Percentiles rank a stretch among this genome's conserved stretches.
Conservation (phyloP, 37 sponge, comb jelly and placozoan genomes). For the Haliclona indistincta region DNA sequence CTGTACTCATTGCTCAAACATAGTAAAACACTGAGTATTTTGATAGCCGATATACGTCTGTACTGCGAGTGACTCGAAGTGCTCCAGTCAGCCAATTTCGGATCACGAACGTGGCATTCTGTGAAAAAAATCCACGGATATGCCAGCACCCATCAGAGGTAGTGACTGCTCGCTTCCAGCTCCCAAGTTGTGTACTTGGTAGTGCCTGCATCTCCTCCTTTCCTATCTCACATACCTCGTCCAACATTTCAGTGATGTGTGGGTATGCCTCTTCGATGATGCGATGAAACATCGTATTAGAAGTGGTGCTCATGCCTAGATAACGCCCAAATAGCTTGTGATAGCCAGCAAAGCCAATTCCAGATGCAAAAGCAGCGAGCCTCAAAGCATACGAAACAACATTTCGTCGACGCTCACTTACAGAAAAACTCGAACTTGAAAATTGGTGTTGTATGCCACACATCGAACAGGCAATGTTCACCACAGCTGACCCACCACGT, state of each 20-base stretch:
- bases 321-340: slow-evolving; percentile 4
- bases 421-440: neutral
- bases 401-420: neutral
- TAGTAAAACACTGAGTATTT: no score
- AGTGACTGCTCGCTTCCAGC: slow-evolving; percentile 13
- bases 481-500: no score
- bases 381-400: slow-evolving; percentile 1
- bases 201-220: neutral
- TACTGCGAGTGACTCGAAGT: no score
- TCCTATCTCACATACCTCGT: neutral
- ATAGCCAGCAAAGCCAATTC: slow-evolving; percentile 16
- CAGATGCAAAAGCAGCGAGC: slow-evolving; percentile 8
- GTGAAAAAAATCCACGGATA: neutral
- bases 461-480: no score
- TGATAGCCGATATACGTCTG: no score
- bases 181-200: no score
- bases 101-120: slow-evolving; percentile 6
- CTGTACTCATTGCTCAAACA: no score
- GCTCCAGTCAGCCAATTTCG: slow-evolving; percentile 2
- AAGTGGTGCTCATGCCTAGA: neutral
- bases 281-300: neutral
- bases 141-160: slow-evolving; percentile 22
- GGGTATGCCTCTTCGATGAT: slow-evolving; percentile 7
- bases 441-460: no score
- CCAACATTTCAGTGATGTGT: neutral